phyloP scores from a whole-genome alignment of 1,140 invertebrate genomes.

The Hirudo medicinalis region DNA sequence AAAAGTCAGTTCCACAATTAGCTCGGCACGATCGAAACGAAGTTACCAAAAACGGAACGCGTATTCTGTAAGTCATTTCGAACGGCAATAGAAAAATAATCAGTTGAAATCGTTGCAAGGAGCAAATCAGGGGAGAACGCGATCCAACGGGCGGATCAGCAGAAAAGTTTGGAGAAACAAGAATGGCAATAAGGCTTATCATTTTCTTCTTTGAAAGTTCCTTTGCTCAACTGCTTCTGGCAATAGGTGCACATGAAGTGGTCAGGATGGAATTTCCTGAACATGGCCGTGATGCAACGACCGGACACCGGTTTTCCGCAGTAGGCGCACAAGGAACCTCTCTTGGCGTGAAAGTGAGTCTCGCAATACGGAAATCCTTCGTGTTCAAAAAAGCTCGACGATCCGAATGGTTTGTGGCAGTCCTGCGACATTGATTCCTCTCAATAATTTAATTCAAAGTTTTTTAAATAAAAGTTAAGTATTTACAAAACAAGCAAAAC shows the following conservation, averaged over 20 bases:
- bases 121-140: too few relatives aligned
- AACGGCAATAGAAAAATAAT: too few relatives aligned
- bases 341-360: slow-evolving; percentile 92
- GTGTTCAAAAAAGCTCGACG: slow-evolving; percentile 94
- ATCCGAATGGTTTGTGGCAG: slow-evolving; percentile 87
- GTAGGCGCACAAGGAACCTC: slow-evolving; percentile 87
- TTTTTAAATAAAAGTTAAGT: not conserved
- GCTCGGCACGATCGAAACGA: too few relatives aligned
- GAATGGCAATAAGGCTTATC: slow-evolving; percentile 95
- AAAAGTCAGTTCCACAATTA: too few relatives aligned
- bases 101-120: too few relatives aligned
- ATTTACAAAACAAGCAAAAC: slow-evolving; percentile 86
- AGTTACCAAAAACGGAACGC: too few relatives aligned
- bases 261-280: slow-evolving; percentile 88
- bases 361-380: slow-evolving; percentile 95
- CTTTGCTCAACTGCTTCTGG: slow-evolving; percentile 87
- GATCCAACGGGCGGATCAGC: slow-evolving; percentile 40
- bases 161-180: slow-evolving; percentile 93
- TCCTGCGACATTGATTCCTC: slow-evolving; percentile 51
- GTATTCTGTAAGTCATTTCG: too few relatives aligned
- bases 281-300: slow-evolving; percentile 96
- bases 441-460: not conserved
- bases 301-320: slow-evolving; percentile 88
- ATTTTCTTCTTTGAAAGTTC: slow-evolving; percentile 80
- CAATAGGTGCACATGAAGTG: slow-evolving; percentile 98